Conservation (phyloP, 2,113 vertebrate genomes). For the Oophaga pumilio region DNA sequence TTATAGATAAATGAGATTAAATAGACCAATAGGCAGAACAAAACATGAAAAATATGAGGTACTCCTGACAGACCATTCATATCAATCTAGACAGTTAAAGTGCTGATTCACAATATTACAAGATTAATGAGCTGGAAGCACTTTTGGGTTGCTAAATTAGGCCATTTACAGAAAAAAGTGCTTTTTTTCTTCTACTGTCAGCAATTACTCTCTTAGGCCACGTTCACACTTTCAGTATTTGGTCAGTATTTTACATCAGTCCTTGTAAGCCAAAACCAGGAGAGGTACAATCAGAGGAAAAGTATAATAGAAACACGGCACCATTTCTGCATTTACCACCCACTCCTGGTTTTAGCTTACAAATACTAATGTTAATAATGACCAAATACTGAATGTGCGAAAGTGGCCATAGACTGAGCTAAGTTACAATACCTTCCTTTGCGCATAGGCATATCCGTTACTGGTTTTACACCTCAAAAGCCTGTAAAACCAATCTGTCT, state of each 20-base stretch:
- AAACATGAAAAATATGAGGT: neutral
- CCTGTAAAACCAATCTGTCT: neutral
- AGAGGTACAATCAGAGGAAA: no score
- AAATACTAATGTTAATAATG: no score
- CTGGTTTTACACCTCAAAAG: neutral
- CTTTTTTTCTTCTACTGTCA: neutral
- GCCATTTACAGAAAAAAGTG: neutral
- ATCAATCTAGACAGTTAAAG: neutral
- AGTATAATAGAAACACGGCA: no score
- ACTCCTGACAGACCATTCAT: conserved; percentile 11
- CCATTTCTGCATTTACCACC: no score
- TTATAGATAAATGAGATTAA: conserved; percentile 27
- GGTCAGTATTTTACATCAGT: no score
- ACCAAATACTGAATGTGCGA: no score
- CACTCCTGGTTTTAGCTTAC: no score
- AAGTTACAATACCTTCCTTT: no score
- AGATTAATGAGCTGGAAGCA: neutral
- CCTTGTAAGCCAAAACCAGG: no score
- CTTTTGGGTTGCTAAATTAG: neutral
- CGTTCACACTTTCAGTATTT: neutral
- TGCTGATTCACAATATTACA: neutral
- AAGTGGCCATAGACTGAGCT: no score
- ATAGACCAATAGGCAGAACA: neutral
- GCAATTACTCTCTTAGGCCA: neutral
- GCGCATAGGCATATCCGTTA: neutral